Evolutionary conservation across 1,140 invertebrate genomes (phyloP).

Genomic region (Diachasma alloeum): DNA sequence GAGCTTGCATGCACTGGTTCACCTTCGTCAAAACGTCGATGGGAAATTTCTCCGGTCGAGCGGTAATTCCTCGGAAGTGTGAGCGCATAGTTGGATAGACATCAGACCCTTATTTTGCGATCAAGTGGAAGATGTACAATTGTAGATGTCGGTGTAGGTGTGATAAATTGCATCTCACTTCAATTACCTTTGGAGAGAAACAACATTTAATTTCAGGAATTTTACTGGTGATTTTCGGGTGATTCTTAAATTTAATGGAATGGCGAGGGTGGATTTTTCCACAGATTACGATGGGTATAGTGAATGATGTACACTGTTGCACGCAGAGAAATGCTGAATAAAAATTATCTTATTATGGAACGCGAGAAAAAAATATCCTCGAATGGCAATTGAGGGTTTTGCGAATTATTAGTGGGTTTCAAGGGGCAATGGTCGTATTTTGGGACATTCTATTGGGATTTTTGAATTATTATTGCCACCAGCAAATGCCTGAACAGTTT

Average conservation of each 20-base stretch:
- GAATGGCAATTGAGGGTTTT: no score
- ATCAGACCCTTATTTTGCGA: background rate
- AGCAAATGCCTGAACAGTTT: no score
- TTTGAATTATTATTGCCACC: no score
- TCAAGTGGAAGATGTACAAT: background rate
- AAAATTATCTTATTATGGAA: no score
- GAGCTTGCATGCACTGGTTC: background rate
- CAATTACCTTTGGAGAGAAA: background rate
- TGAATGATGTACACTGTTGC: no score
- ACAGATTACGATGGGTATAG: no score
- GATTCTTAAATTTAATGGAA: background rate
- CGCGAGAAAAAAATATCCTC: no score
- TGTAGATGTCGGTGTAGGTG: background rate
- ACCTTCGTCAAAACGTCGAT: background rate
- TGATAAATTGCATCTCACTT: background rate
- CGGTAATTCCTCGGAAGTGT: background rate
- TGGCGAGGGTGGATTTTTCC: no score
- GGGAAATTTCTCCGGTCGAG: background rate
- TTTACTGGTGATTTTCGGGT: background rate
- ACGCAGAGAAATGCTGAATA: no score
- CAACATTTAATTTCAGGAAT: background rate
- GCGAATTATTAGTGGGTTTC: no score
- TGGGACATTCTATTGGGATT: no score
- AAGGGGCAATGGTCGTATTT: no score
- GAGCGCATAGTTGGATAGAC: background rate